Conservation (phyloP, 2,113 vertebrate genomes). For the Pterocles burchelli region DNA sequence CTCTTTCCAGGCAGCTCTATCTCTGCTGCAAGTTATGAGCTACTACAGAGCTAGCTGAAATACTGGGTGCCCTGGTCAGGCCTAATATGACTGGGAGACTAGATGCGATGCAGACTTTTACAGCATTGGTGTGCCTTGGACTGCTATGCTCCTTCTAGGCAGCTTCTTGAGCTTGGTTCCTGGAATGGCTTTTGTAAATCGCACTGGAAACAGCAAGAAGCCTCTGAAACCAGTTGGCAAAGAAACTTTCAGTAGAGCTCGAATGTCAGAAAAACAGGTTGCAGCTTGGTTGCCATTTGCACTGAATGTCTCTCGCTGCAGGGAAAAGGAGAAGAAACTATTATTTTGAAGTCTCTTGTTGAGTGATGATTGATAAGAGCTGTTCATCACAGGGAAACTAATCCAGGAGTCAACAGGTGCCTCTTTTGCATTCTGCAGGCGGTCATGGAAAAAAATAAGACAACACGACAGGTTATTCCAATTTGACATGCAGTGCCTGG, state of each 20-base stretch:
- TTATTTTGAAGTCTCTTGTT: slow-evolving; percentile 20
- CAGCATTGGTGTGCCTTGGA: too few relatives aligned
- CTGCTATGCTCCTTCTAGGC: not conserved
- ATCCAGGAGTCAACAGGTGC: slow-evolving; percentile 57
- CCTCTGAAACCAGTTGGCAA: not conserved
- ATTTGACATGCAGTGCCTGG: slow-evolving; percentile 59
- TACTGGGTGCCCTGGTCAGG: fast-evolving
- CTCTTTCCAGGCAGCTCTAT: not conserved
- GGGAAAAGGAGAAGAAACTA: not conserved
- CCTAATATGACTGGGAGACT: not conserved
- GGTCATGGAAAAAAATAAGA: not conserved
- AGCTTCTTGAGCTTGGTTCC: not conserved
- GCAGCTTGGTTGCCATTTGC: not conserved
- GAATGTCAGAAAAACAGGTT: not conserved
- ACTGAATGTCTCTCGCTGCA: not conserved
- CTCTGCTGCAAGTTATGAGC: not conserved
- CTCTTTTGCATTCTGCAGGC: slow-evolving; percentile 26
- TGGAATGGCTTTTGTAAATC: not conserved
- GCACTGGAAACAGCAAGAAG: not conserved
- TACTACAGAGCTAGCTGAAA: not conserved
- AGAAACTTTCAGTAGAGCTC: not conserved
- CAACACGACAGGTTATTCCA: slow-evolving; percentile 54
- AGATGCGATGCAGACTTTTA: fast-evolving
- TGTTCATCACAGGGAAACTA: slow-evolving; percentile 26
- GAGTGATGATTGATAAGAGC: slow-evolving; percentile 20